phyloP scores from a whole-genome alignment of 2,113 vertebrate genomes.

The Xenopus borealis region DNA sequence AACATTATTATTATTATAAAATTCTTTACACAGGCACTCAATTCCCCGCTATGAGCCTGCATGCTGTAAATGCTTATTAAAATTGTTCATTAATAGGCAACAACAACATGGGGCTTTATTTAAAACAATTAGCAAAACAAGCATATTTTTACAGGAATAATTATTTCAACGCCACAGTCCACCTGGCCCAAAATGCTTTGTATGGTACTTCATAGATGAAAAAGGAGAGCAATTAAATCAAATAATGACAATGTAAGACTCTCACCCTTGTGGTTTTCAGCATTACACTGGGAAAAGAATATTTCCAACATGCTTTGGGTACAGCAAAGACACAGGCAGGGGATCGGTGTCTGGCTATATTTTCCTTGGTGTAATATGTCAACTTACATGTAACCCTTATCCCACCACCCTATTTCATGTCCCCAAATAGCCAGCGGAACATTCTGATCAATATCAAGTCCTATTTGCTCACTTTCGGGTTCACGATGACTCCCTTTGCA shows the following conservation, averaged over 20 bases:
- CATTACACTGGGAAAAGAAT: too few relatives aligned
- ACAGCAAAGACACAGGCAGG: too few relatives aligned
- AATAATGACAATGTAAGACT: neutral
- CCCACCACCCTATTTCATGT: too few relatives aligned
- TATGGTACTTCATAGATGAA: neutral
- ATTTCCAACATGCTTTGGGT: too few relatives aligned
- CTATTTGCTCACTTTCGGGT: too few relatives aligned
- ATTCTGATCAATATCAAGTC: too few relatives aligned
- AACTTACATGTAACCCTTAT: too few relatives aligned
- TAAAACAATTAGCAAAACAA: conserved; percentile 47
- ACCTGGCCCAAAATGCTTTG: neutral
- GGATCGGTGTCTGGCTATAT: too few relatives aligned
- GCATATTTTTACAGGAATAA: conserved; percentile 36
- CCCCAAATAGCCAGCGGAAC: too few relatives aligned
- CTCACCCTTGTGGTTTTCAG: too few relatives aligned
- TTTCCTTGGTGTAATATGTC: too few relatives aligned
- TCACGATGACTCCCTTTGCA: too few relatives aligned
- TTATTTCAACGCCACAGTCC: conserved; percentile 16
- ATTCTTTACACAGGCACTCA: conserved; percentile 41
- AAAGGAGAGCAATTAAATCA: neutral
- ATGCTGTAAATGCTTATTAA: conserved; percentile 45
- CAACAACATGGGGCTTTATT: conserved; percentile 46
- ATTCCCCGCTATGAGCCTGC: conserved; percentile 41
- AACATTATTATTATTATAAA: conserved; percentile 39
- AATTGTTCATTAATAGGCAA: conserved; percentile 46